A percentile compares a stretch with the other conserved stretches of the same genome.
Evolutionary conservation across 2,113 vertebrate genomes (phyloP).

Genomic region (Notechis scutatus): DNA sequence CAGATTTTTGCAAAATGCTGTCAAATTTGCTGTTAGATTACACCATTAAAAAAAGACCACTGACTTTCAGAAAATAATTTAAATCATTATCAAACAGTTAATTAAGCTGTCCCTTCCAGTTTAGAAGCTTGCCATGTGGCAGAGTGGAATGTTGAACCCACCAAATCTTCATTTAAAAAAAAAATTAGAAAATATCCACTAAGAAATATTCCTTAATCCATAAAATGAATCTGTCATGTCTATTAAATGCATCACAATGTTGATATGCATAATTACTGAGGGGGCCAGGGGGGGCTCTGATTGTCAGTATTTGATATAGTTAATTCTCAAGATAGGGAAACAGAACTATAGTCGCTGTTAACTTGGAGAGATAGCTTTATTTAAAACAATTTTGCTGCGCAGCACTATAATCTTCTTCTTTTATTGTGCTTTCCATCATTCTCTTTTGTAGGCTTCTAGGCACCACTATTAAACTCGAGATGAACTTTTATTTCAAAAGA

Average conservation of each 20-base stretch:
- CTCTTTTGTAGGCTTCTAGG: conserved; percentile 45
- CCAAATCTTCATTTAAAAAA: not conserved
- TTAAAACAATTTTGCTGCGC: conserved; percentile 20
- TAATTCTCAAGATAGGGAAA: conserved; percentile 15
- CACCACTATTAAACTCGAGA: conserved; percentile 24
- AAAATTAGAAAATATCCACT: not conserved
- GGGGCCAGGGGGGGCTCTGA: not conserved
- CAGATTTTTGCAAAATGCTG: not conserved
- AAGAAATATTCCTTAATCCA: conserved; percentile 18
- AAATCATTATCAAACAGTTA: not conserved
- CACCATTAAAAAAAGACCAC: not conserved
- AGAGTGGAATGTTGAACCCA: conserved; percentile 10
- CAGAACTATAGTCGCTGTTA: conserved; percentile 29
- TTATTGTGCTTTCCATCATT: conserved; percentile 48
- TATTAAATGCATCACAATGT: conserved; percentile 42
- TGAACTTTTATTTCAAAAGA: conserved; percentile 35
- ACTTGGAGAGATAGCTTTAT: conserved; percentile 11
- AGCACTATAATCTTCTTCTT: conserved; percentile 46
- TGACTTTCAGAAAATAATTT: not conserved
- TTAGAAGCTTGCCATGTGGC: not conserved
- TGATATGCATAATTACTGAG: conserved; percentile 45
- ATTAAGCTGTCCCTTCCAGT: not conserved
- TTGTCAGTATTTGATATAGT: not conserved
- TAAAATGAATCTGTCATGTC: conserved; percentile 5
- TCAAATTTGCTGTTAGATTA: not conserved